Percentiles rank a stretch among this genome's conserved stretches.
phyloP scores from a whole-genome alignment of 2,113 vertebrate species.

The Ploceus nigricollis region DNA sequence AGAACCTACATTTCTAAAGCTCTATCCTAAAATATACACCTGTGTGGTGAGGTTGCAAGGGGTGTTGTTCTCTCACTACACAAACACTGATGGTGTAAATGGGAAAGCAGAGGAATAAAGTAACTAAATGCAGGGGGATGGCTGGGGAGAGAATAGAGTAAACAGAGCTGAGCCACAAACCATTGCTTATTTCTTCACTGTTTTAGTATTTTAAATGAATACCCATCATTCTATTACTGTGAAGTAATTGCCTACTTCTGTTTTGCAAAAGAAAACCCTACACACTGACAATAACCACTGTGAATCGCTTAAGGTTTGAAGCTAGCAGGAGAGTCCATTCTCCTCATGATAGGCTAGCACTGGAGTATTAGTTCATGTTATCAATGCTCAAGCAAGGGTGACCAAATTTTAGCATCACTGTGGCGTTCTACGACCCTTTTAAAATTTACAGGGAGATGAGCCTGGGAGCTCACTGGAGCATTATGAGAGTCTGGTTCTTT shows the following conservation, averaged over 20 bases:
- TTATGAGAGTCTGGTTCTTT: not conserved
- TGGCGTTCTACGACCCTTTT: not conserved
- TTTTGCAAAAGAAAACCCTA: not conserved
- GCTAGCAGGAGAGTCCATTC: not conserved
- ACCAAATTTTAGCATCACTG: not conserved
- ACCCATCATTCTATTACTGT: not conserved
- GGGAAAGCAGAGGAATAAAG: not conserved
- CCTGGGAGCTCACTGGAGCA: not conserved
- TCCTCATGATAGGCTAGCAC: not conserved
- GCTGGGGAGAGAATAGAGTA: not conserved
- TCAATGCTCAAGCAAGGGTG: not conserved
- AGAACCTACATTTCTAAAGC: not conserved
- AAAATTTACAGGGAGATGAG: not conserved
- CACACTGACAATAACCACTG: not conserved
- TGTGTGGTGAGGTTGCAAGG: not conserved
- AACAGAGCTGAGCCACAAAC: not conserved
- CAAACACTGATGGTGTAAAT: not conserved
- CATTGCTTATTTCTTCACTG: not conserved
- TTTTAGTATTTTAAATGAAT: not conserved
- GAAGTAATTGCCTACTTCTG: not conserved
- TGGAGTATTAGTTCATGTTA: not conserved
- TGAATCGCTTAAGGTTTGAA: not conserved
- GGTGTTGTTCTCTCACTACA: not conserved
- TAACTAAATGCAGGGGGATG: not conserved
- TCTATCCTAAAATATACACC: not conserved